phyloP scores from a whole-genome alignment of 2,888 invertebrate genomes.

The Cantharis nigra region DNA sequence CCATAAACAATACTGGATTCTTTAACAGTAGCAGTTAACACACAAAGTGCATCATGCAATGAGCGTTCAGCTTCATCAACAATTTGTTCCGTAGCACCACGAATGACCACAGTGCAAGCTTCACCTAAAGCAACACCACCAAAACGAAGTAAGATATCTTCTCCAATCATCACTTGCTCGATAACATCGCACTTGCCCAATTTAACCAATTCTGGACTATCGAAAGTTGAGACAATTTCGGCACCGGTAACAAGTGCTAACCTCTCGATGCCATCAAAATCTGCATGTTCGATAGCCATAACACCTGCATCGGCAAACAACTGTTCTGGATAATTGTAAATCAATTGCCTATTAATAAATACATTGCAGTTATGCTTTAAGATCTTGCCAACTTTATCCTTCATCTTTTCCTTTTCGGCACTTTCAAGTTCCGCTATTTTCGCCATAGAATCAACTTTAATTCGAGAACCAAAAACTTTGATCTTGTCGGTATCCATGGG shows the following conservation, averaged over 20 bases:
- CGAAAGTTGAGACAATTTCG: slow-evolving; percentile 98
- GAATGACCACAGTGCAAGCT: slow-evolving; percentile 95
- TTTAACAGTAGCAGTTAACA: slow-evolving; percentile 91
- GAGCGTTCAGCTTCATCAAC: slow-evolving; percentile 98
- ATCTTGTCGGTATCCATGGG: slow-evolving; percentile 99
- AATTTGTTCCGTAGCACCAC: slow-evolving; percentile 98
- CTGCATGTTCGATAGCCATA: slow-evolving; percentile 99
- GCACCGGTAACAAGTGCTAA: slow-evolving; percentile 96
- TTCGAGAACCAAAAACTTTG: slow-evolving; percentile 96
- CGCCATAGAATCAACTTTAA: slow-evolving; percentile 88
- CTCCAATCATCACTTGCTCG: slow-evolving; percentile 98
- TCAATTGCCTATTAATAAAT: slow-evolving; percentile 97
- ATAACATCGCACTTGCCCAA: slow-evolving; percentile 93
- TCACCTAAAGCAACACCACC: slow-evolving; percentile 93
- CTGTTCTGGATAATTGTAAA: slow-evolving; percentile 99
- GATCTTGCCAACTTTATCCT: slow-evolving; percentile 97
- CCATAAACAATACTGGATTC: slow-evolving; percentile 91
- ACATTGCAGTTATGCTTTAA: slow-evolving; percentile 93
- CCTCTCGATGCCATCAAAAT: slow-evolving; percentile 98
- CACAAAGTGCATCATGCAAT: slow-evolving; percentile 97
- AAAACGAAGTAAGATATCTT: slow-evolving; percentile 93
- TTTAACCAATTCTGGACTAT: slow-evolving; percentile 88
- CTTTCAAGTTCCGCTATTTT: slow-evolving; percentile 97
- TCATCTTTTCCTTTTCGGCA: slow-evolving; percentile 99
- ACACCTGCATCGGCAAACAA: slow-evolving; percentile 96